Conservation (phyloP, 1,140 invertebrate genomes). For the Megalopta genalis region DNA sequence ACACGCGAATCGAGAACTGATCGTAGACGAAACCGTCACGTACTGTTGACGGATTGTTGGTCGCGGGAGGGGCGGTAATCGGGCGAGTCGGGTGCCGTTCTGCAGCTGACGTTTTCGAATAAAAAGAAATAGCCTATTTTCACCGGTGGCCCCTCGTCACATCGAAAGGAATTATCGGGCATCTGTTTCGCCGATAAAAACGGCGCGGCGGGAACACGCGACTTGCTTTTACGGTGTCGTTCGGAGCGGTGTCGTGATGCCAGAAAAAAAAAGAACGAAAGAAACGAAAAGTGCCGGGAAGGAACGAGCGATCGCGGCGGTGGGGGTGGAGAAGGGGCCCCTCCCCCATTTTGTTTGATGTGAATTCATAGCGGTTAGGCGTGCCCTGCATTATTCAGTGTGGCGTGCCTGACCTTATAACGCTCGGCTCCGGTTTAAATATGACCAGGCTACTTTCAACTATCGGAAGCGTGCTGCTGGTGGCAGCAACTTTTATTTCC, state of each 20-base stretch:
- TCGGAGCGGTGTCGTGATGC: neutral
- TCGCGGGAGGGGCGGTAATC: no score
- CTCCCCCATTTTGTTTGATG: slow-evolving; percentile 57
- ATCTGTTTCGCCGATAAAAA: slow-evolving; percentile 9
- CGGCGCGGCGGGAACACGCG: slow-evolving; percentile 3
- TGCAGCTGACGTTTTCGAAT: neutral
- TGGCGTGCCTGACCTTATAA: slow-evolving; percentile 31
- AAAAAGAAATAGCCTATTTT: neutral
- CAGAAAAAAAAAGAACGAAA: neutral
- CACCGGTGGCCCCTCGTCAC: neutral
- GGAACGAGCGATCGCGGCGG: slow-evolving; percentile 33
- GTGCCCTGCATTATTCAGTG: slow-evolving; percentile 66
- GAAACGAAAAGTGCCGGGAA: neutral
- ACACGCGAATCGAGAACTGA: no score
- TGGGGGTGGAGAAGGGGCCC: neutral
- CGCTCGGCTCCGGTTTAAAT: slow-evolving; percentile 46
- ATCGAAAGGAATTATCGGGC: slow-evolving; percentile 2
- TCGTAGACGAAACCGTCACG: no score
- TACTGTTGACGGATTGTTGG: no score
- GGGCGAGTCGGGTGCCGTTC: neutral
- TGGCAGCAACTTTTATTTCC: neutral
- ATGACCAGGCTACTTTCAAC: slow-evolving; percentile 53
- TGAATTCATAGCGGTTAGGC: slow-evolving; percentile 67
- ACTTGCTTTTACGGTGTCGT: slow-evolving; percentile 18
- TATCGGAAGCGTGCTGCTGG: slow-evolving; percentile 24